Percentiles rank a stretch among this genome's conserved stretches.
phyloP scores from a whole-genome alignment of 2,888 invertebrate genomes.

The Cosmia pyralina region DNA sequence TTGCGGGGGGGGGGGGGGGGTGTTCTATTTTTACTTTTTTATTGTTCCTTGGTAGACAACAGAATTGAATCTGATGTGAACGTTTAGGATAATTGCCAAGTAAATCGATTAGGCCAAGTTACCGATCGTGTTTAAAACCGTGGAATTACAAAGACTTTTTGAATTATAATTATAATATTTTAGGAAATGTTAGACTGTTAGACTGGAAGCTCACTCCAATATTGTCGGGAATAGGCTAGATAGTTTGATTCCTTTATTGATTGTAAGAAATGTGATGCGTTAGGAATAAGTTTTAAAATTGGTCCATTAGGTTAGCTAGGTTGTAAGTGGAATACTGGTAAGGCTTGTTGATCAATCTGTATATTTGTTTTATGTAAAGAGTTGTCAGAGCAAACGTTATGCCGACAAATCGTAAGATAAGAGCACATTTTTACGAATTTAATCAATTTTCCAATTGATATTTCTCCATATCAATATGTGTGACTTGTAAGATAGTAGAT shows the following conservation, averaged over 20 bases:
- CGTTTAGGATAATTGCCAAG: not conserved
- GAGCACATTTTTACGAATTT: conserved; percentile 24
- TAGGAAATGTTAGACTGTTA: no score
- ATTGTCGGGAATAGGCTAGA: no score
- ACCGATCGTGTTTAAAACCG: not conserved
- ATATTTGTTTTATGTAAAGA: conserved; percentile 25
- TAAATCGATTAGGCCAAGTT: conserved; percentile 7
- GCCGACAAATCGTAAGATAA: conserved; percentile 2
- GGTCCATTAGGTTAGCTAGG: not conserved
- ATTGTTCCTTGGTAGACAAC: not conserved
- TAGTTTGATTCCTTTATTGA: no score
- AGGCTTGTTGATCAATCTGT: conserved; percentile 33
- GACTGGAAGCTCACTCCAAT: no score
- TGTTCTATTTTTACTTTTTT: conserved; percentile 9
- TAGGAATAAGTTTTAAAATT: not conserved
- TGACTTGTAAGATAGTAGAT: conserved; percentile 35
- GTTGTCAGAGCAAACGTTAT: conserved; percentile 4
- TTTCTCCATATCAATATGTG: not conserved
- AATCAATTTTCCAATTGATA: conserved; percentile 13
- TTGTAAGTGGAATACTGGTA: conserved; percentile 25
- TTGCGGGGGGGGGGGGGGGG: no score
- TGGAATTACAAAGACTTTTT: no score
- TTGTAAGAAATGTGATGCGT: conserved; percentile 6
- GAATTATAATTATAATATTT: no score
- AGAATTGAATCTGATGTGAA: no score